A percentile compares a stretch with the other conserved stretches of the same genome.
These are phyloP conservation scores for Oxytorus armatus DNA, from an alignment of 2,888 invertebrate genomes.

Conservation along the genomic window DNA sequence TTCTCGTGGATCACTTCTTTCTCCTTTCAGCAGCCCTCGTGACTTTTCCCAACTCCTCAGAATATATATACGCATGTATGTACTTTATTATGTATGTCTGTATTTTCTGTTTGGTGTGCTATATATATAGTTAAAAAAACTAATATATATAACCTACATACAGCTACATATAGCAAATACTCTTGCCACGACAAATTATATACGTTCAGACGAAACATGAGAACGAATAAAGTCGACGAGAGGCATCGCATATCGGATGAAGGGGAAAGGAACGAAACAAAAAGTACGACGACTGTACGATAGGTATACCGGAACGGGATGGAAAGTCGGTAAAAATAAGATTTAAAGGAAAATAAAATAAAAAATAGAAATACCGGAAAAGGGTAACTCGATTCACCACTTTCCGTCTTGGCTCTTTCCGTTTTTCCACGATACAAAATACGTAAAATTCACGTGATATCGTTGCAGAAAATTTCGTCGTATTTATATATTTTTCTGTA, in stretches of 20 bases:
- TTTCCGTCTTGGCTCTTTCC: constrained; percentile 44
- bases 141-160: background rate
- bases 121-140: background rate
- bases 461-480: no score
- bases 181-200: constrained; percentile 26
- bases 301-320: no score
- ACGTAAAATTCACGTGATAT: constrained; percentile 54
- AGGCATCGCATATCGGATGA: background rate
- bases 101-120: background rate
- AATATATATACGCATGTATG: background rate
- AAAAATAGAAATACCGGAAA: constrained; percentile 36
- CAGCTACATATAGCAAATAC: background rate
- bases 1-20: constrained; percentile 13
- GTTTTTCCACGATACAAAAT: constrained; percentile 45
- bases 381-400: constrained; percentile 60
- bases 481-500: constrained; percentile 3
- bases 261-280: constrained; percentile 2
- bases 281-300: background rate
- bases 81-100: background rate
- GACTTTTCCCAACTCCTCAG: constrained; percentile 24
- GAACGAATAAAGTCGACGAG: constrained; percentile 43
- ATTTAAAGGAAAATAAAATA: constrained; percentile 18
- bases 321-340: constrained; percentile 18
- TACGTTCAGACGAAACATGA: constrained; percentile 28
- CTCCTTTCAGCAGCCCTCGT: constrained; percentile 42